These are phyloP conservation scores for Phrynocephalus guinanensis DNA, from an alignment of 2,797 vertebrate species.

Conservation along the genomic window DNA sequence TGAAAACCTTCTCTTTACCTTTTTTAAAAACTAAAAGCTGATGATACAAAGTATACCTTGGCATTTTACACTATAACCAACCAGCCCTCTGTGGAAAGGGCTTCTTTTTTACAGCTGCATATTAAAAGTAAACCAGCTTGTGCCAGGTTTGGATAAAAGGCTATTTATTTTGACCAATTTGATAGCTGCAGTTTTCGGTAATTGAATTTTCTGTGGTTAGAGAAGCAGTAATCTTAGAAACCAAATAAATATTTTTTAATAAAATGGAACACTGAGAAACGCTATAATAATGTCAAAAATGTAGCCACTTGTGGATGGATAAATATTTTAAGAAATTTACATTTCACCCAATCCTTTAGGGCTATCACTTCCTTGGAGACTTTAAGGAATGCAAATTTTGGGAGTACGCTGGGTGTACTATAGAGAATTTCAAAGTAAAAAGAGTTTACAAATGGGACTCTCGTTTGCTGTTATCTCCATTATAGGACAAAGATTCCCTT, in stretches of 20 bases:
- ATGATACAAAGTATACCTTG: slow-evolving; percentile 76
- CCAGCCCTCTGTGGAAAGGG: slow-evolving; percentile 74
- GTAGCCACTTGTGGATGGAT: slow-evolving; percentile 85
- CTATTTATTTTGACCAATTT: slow-evolving; percentile 87
- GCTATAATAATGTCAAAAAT: slow-evolving; percentile 87
- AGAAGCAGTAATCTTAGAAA: slow-evolving; percentile 85
- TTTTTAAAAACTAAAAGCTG: slow-evolving; percentile 74
- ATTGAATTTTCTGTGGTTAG: slow-evolving; percentile 87
- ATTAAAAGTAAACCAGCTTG: slow-evolving; percentile 80
- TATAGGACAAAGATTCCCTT: not conserved
- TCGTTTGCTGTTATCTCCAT: slow-evolving; percentile 32
- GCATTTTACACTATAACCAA: slow-evolving; percentile 65
- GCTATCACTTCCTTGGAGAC: slow-evolving; percentile 76
- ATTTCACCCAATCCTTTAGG: slow-evolving; percentile 81
- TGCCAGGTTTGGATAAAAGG: slow-evolving; percentile 85
- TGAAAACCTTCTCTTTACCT: slow-evolving; percentile 47
- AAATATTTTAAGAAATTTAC: slow-evolving; percentile 87
- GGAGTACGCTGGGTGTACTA: slow-evolving; percentile 35
- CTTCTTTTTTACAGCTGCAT: slow-evolving; percentile 79
- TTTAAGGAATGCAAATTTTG: slow-evolving; percentile 70
- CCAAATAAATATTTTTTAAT: slow-evolving; percentile 88
- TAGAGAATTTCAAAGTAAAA: slow-evolving; percentile 51
- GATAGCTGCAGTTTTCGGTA: slow-evolving; percentile 85
- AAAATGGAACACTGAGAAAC: slow-evolving; percentile 86
- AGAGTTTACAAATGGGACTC: slow-evolving; percentile 23